Percentiles rank a stretch among this genome's conserved stretches.
Evolutionary conservation across 1,140 invertebrate genomes (phyloP).

Genomic region (Aphelenchoides besseyi): DNA sequence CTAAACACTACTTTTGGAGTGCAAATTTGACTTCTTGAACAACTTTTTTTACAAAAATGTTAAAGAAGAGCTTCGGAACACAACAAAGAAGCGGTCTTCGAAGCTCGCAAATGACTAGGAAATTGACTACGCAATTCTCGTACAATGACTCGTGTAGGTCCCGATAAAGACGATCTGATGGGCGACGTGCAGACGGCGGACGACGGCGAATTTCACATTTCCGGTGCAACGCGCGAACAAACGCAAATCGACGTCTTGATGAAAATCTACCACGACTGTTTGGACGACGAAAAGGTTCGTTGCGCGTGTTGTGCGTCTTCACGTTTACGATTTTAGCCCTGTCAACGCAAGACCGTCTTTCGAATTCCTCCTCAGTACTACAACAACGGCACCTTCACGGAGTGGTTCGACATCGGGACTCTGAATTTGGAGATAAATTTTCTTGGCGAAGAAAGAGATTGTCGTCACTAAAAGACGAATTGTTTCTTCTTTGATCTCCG

Average conservation of each 20-base stretch:
- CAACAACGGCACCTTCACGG: conserved; percentile 44
- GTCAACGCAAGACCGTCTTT: conserved; percentile 36
- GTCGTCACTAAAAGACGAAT: conserved; percentile 37
- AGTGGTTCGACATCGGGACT: conserved; percentile 46
- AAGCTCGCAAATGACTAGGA: no score
- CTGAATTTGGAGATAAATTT: conserved; percentile 46
- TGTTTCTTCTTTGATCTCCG: no score
- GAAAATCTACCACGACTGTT: conserved; percentile 42
- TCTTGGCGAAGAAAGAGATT: conserved; percentile 38
- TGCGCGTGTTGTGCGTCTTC: no score
- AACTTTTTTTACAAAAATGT: no score
- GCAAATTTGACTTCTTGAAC: no score
- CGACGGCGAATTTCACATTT: conserved; percentile 29
- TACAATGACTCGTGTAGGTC: conserved; percentile 35
- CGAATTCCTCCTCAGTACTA: conserved; percentile 34
- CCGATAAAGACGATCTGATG: conserved; percentile 34
- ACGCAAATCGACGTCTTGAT: conserved; percentile 30
- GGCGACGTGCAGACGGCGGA: conserved; percentile 32
- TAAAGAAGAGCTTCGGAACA: no score
- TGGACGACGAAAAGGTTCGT: conserved; percentile 22
- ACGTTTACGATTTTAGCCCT: conserved; percentile 24
- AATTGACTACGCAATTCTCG: background rate
- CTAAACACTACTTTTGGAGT: no score
- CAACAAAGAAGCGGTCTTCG: no score
- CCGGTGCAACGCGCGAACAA: conserved; percentile 28